Percentiles rank a stretch among this genome's conserved stretches.
Conservation (phyloP, 2,797 vertebrate genomes). For the Okamejei kenojei region DNA sequence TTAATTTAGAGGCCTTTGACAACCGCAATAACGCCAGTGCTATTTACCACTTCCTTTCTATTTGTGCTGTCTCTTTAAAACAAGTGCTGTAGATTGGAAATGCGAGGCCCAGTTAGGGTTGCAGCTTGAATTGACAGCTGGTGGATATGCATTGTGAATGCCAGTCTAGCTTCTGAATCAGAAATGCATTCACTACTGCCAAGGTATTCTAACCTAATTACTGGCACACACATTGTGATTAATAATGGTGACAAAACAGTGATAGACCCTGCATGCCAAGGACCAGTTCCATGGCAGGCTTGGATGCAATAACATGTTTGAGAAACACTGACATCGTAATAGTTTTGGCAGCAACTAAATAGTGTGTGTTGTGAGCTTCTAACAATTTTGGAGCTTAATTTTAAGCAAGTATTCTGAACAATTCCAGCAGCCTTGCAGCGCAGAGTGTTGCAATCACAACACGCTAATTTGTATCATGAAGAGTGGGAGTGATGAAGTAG, state of each 20-base stretch:
- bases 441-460: background rate
- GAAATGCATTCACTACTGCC: background rate
- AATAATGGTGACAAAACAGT: constrained; percentile 1
- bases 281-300: background rate
- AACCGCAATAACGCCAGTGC: background rate
- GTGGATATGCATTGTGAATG: background rate
- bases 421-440: background rate
- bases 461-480: background rate
- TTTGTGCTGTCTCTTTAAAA: background rate
- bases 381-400: background rate
- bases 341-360: background rate
- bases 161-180: constrained; percentile 8
- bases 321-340: background rate
- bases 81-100: background rate
- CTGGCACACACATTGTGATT: constrained; percentile 1
- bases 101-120: background rate
- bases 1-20: background rate
- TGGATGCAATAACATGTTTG: background rate
- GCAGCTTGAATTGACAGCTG: background rate
- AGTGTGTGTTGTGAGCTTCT: background rate
- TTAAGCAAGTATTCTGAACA: too few species aligned
- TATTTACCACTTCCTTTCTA: background rate
- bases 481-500: background rate
- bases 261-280: constrained; percentile 6
- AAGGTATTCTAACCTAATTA: constrained; percentile 16